Evolutionary conservation across 2,113 vertebrate species (phyloP), one percentile per base, ranked within the genome.

Genomic region (Butorides virescens): DNA sequence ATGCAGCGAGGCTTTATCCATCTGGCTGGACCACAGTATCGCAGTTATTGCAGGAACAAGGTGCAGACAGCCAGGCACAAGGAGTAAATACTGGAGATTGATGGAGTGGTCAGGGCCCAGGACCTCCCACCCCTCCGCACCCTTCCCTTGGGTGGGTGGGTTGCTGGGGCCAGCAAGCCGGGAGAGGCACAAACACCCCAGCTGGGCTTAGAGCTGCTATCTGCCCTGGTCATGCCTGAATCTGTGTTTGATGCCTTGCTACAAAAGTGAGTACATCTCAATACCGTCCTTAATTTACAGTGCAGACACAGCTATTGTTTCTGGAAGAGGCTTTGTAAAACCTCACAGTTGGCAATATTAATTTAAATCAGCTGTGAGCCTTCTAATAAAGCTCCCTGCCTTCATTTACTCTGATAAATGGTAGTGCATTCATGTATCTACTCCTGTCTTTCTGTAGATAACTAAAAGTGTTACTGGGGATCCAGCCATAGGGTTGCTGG

Each of bases 331-430:
- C 39, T 88, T 80, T 95, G 58, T 73, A 79, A 88, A 88, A 94
- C 39, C 39, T 88, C 81, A 71, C 13, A 52, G 70, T 42, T 86
- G 74, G 70, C 46, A 87, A 86, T 88, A 95, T 86, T 87, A 79
- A 94, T 92, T 88, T 90, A 86, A 94, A 82, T 90, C 49, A 78
- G 19, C 82, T 52, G 18, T 76, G 82, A 92, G 58, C 70, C 50
- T 79, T 92, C 92, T 92, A 93, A 90, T 88, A 59, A 94, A 83
- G 59, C 78, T 95, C 74, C 42, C 65, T 90, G 92, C 67, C 46
- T 86, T 94, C 85, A 62, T 79, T 95, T 52, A 17, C 36, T 30
- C 72, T 74, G 92, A 94, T 74, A 93, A 92, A 84, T 89, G 87
- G 65, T 29, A 7, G 7, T 53, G 80, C 66, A 78, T 90, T 87